Base-by-base conservation (phyloP, 2,888 invertebrate species). In the Dascillus cervinus region DNA sequence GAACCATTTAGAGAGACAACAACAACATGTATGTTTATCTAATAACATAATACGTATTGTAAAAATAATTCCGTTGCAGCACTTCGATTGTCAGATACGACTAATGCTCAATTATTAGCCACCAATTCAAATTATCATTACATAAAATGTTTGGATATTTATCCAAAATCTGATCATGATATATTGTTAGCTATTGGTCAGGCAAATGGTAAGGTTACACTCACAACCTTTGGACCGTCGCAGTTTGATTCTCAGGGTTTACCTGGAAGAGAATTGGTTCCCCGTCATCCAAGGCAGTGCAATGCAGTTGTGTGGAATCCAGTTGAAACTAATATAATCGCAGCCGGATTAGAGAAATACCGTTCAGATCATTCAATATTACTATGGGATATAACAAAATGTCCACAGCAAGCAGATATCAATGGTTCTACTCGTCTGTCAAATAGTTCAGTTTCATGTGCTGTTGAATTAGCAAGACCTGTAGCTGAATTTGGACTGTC, bases 271-370 rank as follows among this genome's bases (percentile, higher is more conserved):
- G 89, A 89, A 63, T 77, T 89, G 90, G 91, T 79, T 32, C 85
- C 91, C 0, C 79, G 85, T 30, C 86, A 89, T 60, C 76, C 83
- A 6, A 70, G 95, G 4, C 82, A 85, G 43, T 94, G 94, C 58
- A 86, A 89, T 50, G 78, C 83, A 1, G 74, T 96, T 8, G 76
- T 85, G 14, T 95, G 94, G 92, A 91, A 87, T 62, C 83, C 82
- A 14, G 64, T 73, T 6, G 90, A 94, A 48, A 73, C 75, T 11
- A 83, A 88, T 60, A 69, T 91, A 47, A 65, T 95, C 36, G 89
- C 87, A 0, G 84, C 83, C 31, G 94, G 89, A 0, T 72, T 94
- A 50, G 95, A 95, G 52, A 89, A 88, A 58, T 82, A 89, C 58
- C 75, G 91, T 41, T 82, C 85, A 19, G 95, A 95, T 62, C 81